A percentile compares a stretch with the other conserved stretches of the same genome.
phyloP scores from a whole-genome alignment of 2,113 vertebrate species.

The Talpa occidentalis region DNA sequence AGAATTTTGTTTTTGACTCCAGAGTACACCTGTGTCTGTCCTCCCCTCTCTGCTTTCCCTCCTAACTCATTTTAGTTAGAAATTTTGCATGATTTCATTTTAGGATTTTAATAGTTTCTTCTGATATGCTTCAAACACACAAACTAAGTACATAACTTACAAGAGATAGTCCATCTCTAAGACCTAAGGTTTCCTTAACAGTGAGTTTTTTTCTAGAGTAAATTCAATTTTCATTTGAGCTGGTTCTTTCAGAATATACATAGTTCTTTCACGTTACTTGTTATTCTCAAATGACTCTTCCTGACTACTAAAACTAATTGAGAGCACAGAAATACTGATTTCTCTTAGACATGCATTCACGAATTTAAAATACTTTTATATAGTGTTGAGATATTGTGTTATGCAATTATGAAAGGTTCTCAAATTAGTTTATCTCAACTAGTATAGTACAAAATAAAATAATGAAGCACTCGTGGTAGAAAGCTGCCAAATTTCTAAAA shows the following conservation, averaged over 20 bases:
- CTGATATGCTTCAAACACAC: too few species aligned
- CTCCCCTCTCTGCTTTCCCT: not conserved
- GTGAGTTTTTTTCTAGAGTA: not conserved
- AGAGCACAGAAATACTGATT: conserved; percentile 10
- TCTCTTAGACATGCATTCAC: not conserved
- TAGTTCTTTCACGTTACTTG: not conserved
- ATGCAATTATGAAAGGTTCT: not conserved
- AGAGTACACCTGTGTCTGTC: not conserved
- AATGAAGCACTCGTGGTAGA: not conserved
- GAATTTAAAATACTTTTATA: not conserved
- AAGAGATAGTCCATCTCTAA: not conserved
- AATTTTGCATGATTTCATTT: conserved; percentile 10
- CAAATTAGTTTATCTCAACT: not conserved
- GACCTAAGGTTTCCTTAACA: conserved; percentile 27
- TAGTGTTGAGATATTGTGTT: not conserved
- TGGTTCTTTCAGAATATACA: conserved; percentile 46
- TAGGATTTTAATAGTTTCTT: not conserved
- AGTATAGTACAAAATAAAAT: not conserved
- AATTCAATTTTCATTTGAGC: not conserved
- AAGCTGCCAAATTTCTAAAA: conserved; percentile 13
- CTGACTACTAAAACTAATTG: not conserved
- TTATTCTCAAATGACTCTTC: not conserved
- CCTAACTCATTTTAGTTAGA: not conserved
- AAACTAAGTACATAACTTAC: not conserved
- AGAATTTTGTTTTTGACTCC: not conserved